Evolutionary conservation across 2,797 vertebrate genomes (phyloP), one percentile per base, ranked within the genome.

Genomic region (Trachurus trachurus): DNA sequence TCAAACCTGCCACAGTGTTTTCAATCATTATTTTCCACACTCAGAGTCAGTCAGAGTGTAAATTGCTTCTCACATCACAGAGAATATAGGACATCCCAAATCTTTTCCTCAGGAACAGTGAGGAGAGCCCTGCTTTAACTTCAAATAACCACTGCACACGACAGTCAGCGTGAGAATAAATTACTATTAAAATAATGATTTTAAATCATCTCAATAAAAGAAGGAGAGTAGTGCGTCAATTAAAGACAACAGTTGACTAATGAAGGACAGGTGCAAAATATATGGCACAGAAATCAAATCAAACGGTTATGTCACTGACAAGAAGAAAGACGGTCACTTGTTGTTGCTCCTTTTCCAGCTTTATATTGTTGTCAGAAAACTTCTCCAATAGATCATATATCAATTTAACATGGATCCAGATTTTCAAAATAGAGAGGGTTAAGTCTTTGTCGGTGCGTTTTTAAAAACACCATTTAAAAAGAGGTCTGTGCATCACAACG

Each of bases 41-140:
- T 54, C 5, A 34, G 4, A 34, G 4, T 60, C 42, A 57, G 29
- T 17, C n/a, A n/a, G 17, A 19, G 9, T 26, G 39, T 26, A 8
- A 61, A 50, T 78, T 53, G 8, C 17, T 49, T 34, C 13, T 42
- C 17, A n/a, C n/a, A 47, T 60, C 16, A 47, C 9, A 63, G 61
- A 63, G 10, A 67, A 44, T 26, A 22, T 3, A 71, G 3, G 15
- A 61, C 39, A 65, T 39, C 34, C 26, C 5, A 42, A 4, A 29
- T 0, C 9, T 26, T 29, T 9, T 42, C 22, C 42, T 62, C 58
- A 74, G 10, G 74, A 45, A 56, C n/a, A 50, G 21, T 66, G 56
- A n/a, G 5, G 13, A 57, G 21, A 42, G 44, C 44, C 47, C 15
- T 21, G 2, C 59, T 54, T 9, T 22, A 52, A 53, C 34, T n/a